Conservation (phyloP, 23 tunicate species). For the Styela plicata region DNA sequence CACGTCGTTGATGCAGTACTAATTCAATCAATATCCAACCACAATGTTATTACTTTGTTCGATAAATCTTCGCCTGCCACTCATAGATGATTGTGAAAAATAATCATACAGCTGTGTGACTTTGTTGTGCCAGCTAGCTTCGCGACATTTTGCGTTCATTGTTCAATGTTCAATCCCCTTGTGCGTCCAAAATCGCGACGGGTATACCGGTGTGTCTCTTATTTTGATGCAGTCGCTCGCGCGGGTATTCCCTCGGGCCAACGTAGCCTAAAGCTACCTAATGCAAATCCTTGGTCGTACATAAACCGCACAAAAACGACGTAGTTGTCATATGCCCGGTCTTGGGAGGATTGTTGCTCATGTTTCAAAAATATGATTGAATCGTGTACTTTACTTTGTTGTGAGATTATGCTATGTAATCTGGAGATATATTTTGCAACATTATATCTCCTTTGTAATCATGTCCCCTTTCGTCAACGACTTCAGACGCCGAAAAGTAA, state of each 20-base stretch:
- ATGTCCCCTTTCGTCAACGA: no score
- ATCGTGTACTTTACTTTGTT: background rate
- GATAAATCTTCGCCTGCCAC: background rate
- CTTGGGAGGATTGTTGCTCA: no score
- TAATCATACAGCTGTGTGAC: background rate
- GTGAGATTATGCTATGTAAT: background rate
- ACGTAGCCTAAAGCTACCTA: background rate
- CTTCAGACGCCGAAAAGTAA: no score
- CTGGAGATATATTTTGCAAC: background rate
- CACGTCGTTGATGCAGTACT: background rate
- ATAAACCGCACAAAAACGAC: no score
- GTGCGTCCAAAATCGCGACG: background rate
- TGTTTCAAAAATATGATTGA: background rate
- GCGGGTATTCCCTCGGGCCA: background rate
- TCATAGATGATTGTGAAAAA: background rate
- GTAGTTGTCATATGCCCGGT: no score
- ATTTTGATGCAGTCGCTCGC: background rate
- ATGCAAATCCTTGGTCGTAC: no score
- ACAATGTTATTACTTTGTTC: background rate
- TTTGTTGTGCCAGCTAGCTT: no score
- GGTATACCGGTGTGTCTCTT: background rate
- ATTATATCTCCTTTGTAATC: no score
- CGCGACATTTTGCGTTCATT: background rate
- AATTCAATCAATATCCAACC: background rate
- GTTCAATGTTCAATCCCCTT: background rate